Evolutionary conservation across 1,140 invertebrate genomes (phyloP).

Genomic region (Ostrea denselamellosa): DNA sequence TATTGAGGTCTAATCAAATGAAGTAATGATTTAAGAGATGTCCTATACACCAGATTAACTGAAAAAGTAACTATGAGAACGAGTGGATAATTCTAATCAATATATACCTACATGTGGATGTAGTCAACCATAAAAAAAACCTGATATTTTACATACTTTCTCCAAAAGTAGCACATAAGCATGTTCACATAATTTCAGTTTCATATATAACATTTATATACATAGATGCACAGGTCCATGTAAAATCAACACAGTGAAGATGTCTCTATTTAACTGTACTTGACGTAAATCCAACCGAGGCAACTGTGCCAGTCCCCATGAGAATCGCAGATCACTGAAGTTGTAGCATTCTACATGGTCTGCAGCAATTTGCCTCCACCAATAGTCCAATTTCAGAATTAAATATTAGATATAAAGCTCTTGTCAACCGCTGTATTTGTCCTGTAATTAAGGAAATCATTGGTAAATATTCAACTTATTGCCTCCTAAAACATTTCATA

Average conservation of each 20-base stretch:
- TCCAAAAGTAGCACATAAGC: no score
- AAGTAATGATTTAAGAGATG: no score
- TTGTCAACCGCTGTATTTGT: slow-evolving; percentile 41
- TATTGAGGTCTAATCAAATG: no score
- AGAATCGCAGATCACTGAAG: neutral
- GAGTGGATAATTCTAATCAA: no score
- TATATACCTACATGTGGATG: no score
- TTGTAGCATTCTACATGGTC: neutral
- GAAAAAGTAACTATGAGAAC: no score
- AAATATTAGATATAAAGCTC: slow-evolving; percentile 4
- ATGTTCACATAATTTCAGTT: no score
- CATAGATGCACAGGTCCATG: neutral
- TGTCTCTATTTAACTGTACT: neutral
- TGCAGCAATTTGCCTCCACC: neutral
- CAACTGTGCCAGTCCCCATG: neutral
- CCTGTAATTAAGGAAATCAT: neutral
- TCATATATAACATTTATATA: neutral
- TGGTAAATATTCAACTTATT: no score
- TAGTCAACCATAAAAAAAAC: no score
- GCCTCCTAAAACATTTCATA: no score
- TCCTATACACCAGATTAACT: no score
- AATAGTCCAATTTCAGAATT: neutral
- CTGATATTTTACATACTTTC: no score
- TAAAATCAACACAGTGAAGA: slow-evolving; percentile 3
- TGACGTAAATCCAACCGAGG: neutral